Percentiles rank a stretch among this genome's conserved stretches.
Conservation (phyloP, 2,113 vertebrate genomes). For the Antigone vipio region DNA sequence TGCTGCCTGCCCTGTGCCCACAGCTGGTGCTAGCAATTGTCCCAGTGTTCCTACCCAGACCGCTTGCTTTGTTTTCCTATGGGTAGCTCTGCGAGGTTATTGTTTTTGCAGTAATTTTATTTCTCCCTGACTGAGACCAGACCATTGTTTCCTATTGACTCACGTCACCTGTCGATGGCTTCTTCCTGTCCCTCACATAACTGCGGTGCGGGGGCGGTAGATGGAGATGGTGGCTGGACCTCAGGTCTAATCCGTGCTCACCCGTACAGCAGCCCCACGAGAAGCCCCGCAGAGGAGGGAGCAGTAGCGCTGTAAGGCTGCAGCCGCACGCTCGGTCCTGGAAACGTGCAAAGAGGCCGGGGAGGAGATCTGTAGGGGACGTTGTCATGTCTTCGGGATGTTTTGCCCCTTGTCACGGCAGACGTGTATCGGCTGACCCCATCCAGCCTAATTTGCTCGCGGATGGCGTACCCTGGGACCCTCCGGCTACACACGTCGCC, state of each 20-base stretch:
- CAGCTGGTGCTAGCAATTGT: constrained; percentile 33
- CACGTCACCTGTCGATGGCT: background rate
- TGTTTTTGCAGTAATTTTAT: background rate
- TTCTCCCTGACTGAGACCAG: constrained; percentile 7
- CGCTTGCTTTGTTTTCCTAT: background rate
- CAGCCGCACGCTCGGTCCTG: accelerated
- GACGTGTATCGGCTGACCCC: background rate
- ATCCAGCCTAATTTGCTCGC: background rate
- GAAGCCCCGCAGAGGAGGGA: background rate
- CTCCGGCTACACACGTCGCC: accelerated
- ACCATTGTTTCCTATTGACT: constrained; percentile 61
- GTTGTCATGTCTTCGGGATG: accelerated
- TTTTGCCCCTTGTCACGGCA: background rate
- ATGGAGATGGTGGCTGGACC: background rate
- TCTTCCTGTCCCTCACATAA: background rate
- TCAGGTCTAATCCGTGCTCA: background rate
- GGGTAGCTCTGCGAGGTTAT: background rate
- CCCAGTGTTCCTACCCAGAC: background rate
- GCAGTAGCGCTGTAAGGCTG: background rate
- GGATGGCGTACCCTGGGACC: background rate
- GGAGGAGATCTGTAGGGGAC: background rate
- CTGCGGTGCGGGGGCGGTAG: background rate
- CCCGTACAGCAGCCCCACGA: background rate
- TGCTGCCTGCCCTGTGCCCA: background rate
- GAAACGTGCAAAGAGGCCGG: background rate